Base-by-base conservation (phyloP, 2,888 invertebrate species). In the Argyresthia goedartella region DNA sequence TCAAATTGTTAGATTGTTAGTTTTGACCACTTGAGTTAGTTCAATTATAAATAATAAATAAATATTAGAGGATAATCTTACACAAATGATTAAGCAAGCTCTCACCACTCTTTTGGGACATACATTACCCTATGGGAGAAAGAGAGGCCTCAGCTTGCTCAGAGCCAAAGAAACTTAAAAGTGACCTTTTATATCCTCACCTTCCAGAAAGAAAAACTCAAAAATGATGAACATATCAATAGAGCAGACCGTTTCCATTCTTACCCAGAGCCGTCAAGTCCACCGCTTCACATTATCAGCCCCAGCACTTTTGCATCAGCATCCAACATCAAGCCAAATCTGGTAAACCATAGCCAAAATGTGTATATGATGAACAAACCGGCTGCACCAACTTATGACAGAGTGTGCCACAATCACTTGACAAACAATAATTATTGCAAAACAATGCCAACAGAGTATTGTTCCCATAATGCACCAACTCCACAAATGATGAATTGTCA, bases 241-340 rank as follows among this genome's bases (percentile, higher is more conserved):
- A 50, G 62, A 2, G 49, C 57, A 0, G 64, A 68, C 13, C 65
- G 60, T 41, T 55, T 52, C 1, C 65, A 68, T 8, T 14, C 48
- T 0, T 69, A 63, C 34, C 71, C 71, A 0, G 76, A 76, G 53
- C 74, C 76, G 0, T 55, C 54, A 0, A 63, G 58, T 1, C 66
- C 67, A 3, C 71, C 69, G 0, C 52, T 52, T 1, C 59, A 62
- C 35, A 36, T 46, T 51, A 1, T 46, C 44, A 36, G 25, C 25
- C 13, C 1, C 9, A 39, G 3, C 39, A 9, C n/a, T 8, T 11
- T 8, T 11, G n/a, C 39, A 39, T n/a, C 39, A 4, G 39, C n/a
- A 39, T 39, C 8, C n/a, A 39, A 9, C 8, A 8, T n/a, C 3
- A 39, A 39, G n/a, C 39, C 39, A 3, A 39, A 25, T 25, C 8